Evolutionary conservation across 2,888 invertebrate species (phyloP), one percentile per base, ranked within the genome.

Genomic region (Ophion slaviceki): DNA sequence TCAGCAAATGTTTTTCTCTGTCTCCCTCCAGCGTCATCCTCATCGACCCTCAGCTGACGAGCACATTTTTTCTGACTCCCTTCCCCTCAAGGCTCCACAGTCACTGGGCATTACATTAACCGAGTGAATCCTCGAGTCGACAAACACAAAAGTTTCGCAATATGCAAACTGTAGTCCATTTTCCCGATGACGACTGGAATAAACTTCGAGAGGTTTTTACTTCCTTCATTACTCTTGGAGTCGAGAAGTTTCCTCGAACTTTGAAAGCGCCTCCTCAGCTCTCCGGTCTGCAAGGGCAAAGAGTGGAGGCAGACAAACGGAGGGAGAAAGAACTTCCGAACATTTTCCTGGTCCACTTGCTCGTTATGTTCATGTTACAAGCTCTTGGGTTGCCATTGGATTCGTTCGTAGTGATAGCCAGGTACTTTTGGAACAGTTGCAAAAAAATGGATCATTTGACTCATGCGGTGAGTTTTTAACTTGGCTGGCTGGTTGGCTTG

Each of bases 211-310:
- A 61, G 10, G 24, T 61, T 61, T 7, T 61, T 61, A 8, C 24
- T 24, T 61, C 61, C 61, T 53, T 53, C 61, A 61, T 61, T 61
- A 61, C 61, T 61, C 24, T 61, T 8, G n/a, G n/a, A n/a, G 57
- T 57, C 57, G n/a, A 1, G 61, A 61, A 61, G 20, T 24, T 24
- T 61, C 10, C 8, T 20, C 61, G 61, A 61, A 61, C 24, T 61
- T 61, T 20, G 24, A 20, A 61, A 61, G 24, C 24, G 20, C 24
- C 20, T 61, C 24, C 7, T 61, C 61, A 61, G 20, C 61, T 20
- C 17, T 61, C 24, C 61, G 7, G 61, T 20, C 61, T 24, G 17
- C 53, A 53, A 17, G 53, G 53, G 53, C 17, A 53, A 53, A 17
- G 17, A 17, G 17, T 17, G 17, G 53, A 17, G 17, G 17, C 17